These are phyloP conservation scores for Hydrochoerus hydrochaeris DNA, from an alignment of 2,113 vertebrate genomes.

Conservation along the genomic window DNA sequence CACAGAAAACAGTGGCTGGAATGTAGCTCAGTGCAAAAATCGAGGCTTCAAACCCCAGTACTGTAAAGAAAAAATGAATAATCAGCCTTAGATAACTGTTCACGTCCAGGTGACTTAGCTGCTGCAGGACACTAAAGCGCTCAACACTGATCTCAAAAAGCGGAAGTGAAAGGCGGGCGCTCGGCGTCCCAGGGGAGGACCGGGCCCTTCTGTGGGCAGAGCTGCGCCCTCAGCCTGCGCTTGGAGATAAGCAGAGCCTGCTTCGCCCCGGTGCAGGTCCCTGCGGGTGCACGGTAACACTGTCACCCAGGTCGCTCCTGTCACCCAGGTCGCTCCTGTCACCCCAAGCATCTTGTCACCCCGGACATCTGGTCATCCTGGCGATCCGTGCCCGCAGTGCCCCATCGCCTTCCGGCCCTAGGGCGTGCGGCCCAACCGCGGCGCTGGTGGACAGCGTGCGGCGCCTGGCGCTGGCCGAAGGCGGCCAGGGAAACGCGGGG, in stretches of 20 bases:
- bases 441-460: conserved; percentile 84
- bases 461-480: not conserved
- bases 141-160: not conserved
- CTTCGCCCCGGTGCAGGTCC: not conserved
- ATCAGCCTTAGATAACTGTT: not conserved
- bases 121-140: too few species aligned
- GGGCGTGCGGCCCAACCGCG: conserved; percentile 77
- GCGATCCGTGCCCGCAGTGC: conserved; percentile 83
- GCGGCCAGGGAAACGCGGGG: not conserved
- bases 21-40: not conserved
- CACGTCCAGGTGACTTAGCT: not conserved
- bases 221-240: not conserved
- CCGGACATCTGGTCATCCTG: too few species aligned
- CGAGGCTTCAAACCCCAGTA: too few species aligned
- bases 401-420: conserved; percentile 80
- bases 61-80: not conserved
- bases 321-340: too few species aligned
- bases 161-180: not conserved
- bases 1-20: not conserved
- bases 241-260: not conserved
- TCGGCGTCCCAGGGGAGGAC: not conserved
- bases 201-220: not conserved
- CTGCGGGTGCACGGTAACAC: rapidly evolving
- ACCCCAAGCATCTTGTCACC: too few species aligned
- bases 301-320: too few species aligned